Base-by-base conservation (phyloP, 2,797 vertebrate genomes). In the Helicolenus hilgendorfi region DNA sequence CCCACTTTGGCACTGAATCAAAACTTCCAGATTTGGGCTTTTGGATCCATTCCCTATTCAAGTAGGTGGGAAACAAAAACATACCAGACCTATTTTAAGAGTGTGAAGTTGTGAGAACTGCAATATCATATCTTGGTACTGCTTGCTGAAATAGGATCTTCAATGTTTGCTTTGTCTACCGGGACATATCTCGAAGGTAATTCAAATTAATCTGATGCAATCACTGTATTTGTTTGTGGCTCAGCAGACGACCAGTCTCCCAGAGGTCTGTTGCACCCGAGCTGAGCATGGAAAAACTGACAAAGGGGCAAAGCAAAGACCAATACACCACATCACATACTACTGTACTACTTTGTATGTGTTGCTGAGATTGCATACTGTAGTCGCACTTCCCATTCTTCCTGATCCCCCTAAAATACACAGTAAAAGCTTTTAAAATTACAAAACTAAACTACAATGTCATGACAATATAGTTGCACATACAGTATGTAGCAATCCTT, bases 41-140 rank as follows among this genome's bases (percentile, higher is more conserved):
- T 62, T 79, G 77, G 72, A 62, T 88, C 36, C 6, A 45, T 36
- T 69, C 41, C 49, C 56, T 59, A 38, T 29, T 65, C 31, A 79
- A 65, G 87, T 88, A 70, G 81, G 73, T 56, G 64, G 74, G 74
- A 24, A 58, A 84, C 7, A 67, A 27, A 67, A 55, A 64, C 15
- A 75, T 22, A 64, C 14, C 64, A 68, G 45, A 24, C 41, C 62
- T 84, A 79, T 85, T 79, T 84, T 73, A 38, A 60, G 59, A 27
- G 24, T 75, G 35, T 67, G 72, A 80, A 4, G 18, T 31, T 83
- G 58, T 64, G 31, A 82, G 35, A 79, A 58, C 63, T 75, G 53
- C n/a, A 63, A 67, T 71, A 65, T 3, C 45, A 60, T 69, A 55
- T 81, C 55, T 55, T 73, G 9, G 71, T 71, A 59, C 31, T 67